phyloP scores from a whole-genome alignment of 2,113 vertebrate genomes.

The Grus americana region DNA sequence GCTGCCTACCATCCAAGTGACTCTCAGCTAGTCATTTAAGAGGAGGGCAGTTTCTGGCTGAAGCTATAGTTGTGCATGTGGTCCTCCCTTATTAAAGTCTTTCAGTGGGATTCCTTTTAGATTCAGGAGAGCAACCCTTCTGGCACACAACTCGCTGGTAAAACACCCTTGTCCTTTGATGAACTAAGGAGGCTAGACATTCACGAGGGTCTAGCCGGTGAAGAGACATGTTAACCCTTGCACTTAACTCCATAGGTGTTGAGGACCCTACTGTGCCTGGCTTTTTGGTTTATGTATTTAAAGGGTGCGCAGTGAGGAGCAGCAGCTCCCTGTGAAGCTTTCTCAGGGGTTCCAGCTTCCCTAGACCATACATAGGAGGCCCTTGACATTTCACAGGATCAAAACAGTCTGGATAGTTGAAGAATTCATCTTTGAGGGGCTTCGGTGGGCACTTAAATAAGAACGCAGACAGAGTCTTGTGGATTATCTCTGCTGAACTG shows the following conservation, averaged over 20 bases:
- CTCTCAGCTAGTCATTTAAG: not conserved
- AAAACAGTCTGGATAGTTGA: not conserved
- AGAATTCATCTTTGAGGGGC: not conserved
- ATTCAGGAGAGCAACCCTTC: not conserved
- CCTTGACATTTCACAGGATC: rapidly evolving
- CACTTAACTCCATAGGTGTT: not conserved
- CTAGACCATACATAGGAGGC: not conserved
- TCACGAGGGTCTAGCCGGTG: not conserved
- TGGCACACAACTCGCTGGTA: not conserved
- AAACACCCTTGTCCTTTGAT: not conserved
- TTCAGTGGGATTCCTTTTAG: not conserved
- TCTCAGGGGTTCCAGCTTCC: not conserved
- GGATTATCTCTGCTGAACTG: not conserved
- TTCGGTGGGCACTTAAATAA: not conserved
- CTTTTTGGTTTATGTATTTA: not conserved
- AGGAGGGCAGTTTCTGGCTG: not conserved
- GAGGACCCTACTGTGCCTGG: not conserved
- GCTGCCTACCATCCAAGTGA: not conserved
- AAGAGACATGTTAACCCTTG: not conserved
- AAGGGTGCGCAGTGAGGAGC: not conserved
- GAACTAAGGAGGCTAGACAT: not conserved
- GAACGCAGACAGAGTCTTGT: not conserved
- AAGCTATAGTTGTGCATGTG: not conserved
- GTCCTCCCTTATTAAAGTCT: not conserved
- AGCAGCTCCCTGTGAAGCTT: not conserved